Evolutionary conservation across 2,113 vertebrate genomes (phyloP), one percentile per base, ranked within the genome.

Genomic region (Irena cyanogastra): DNA sequence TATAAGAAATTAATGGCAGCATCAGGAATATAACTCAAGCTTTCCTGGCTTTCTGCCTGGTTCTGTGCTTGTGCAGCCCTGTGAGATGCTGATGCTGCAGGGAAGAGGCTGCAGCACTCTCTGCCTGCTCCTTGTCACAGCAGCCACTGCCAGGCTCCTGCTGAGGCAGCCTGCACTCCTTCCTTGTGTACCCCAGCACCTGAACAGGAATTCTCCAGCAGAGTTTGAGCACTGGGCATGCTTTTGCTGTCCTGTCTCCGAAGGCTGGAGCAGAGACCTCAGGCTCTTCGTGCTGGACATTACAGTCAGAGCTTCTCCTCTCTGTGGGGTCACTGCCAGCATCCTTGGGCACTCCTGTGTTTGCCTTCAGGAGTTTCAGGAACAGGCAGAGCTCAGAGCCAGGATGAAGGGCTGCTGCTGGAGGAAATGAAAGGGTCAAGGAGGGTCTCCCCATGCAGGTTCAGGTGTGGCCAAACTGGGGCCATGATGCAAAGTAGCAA

Each of bases 1-100:
- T 90, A 69, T 77, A 92, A 83, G 76, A 97, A 96, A 95, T 96
- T 96, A 95, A 92, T 94, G 93, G 88, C 84, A 93, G 92, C 83
- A 90, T 95, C 93, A 96, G 90, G 92, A 94, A 31, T 75, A 96
- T 94, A 96, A 93, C 83, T 95, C 93, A 92, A 86, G 88, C 57
- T 90, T 90, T 96, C 69, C 86, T 97, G 95, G 93, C 94, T 84
- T 66, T 59, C 80, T 83, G 86, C 92, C 92, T 21, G 1, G 83
- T 22, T 90, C 60, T 52, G 6, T 53, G 17, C 74, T 56, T 49
- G 27, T 74, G 75, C 78, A 90, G 80, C 82, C 76, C 79, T 49
- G 54, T 0, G 23, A 90, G 93, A 80, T 56, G 64, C 64, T 71
- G 79, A 31, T 90, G 85, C 80, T 89, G 60, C 69, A 70, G 66